Evolutionary conservation across 1,140 invertebrate genomes (phyloP), one percentile per base, ranked within the genome.

Genomic region (Zaprionus davidi): DNA sequence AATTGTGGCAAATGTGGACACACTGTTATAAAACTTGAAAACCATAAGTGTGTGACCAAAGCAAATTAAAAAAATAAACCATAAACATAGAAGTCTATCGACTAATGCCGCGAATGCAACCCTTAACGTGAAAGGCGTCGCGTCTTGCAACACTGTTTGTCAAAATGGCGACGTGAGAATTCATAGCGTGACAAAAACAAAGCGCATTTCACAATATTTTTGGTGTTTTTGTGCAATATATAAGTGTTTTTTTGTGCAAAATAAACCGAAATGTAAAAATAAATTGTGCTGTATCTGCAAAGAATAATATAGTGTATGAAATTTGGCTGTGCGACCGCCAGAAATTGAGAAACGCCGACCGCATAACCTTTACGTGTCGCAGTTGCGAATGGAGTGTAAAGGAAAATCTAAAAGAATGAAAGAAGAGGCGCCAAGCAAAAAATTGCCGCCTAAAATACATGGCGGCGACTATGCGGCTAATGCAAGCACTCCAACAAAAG

Each of bases 371-470:
- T 86, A 86, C 76, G 81, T 86, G 83, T 88, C 82, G 79, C 74
- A 78, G 76, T 75, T 73, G 81, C 78, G 84, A 90, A 87, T 90
- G 85, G 85, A 88, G 79, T 84, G 85, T 76, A 86, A 81, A 85
- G 72, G 85, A 57, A 90, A 85, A 79, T 65, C 73, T 75, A 88
- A 87, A 70, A 87, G 76, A 84, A 91, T 91, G 88, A 91, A 91
- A 75, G 83, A 91, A 87, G 84, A 91, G 82, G 87, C 87, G 87
- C 83, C 87, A 91, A 91, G 83, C 85, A 91, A 91, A 76, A 91
- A 91, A 87, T 91, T 91, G 90, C 90, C 90, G 90, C 90, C 90
- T 91, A 91, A 91, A 91, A 85, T 90, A 34, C 82, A 80, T 76
- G 79, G 82, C 66, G 79, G 76, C 36, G 69, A 60, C 22, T 62